Base-by-base conservation (phyloP, 2,113 vertebrate species). In the Urocitellus parryii region DNA sequence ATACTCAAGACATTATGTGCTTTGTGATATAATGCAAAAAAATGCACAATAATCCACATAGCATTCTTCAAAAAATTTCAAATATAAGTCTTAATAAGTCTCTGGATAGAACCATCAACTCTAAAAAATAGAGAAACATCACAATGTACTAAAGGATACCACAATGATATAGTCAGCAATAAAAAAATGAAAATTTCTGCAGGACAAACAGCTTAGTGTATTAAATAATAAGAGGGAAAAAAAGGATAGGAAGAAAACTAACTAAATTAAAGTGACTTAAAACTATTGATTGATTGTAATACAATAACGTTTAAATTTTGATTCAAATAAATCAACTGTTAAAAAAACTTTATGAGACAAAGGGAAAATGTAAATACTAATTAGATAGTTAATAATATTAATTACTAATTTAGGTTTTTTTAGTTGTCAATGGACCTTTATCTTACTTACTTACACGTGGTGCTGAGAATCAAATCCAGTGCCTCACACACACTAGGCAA, bases 331-430 rank as follows among this genome's bases (percentile, higher is more conserved):
- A 87, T 17, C 34, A 84, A 48, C 32, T 72, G 4, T 63, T 73
- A 9, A 77, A 88, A 61, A 91, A 92, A 93, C 6, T 93, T 96
- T 82, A 79, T 84, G 39, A 93, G n/a, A 91, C 77, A 84, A 80
- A 2, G 3, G 16, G 6, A 80, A 96, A 91, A 74, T 39, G 25
- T 82, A 14, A 91, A 63, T 58, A 91, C 2, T 83, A 91, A 90
- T 2, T 78, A 16, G 29, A 74, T 77, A 94, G 25, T 72, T 88
- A 96, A 84, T 85, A 93, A 68, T 63, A 65, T 53, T 70, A 96
- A 96, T 73, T 58, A 58, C 7, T 22, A 58, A 58, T 58, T 58
- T 58, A 22, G 22, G 5, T 56, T 20, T 58, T 58, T 58, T 58
- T 58, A 24, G 20, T 58, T 58, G 56, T 58, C 56, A 58, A 22